Base-by-base conservation (phyloP, 2,888 invertebrate species). In the Pterostichus niger region DNA sequence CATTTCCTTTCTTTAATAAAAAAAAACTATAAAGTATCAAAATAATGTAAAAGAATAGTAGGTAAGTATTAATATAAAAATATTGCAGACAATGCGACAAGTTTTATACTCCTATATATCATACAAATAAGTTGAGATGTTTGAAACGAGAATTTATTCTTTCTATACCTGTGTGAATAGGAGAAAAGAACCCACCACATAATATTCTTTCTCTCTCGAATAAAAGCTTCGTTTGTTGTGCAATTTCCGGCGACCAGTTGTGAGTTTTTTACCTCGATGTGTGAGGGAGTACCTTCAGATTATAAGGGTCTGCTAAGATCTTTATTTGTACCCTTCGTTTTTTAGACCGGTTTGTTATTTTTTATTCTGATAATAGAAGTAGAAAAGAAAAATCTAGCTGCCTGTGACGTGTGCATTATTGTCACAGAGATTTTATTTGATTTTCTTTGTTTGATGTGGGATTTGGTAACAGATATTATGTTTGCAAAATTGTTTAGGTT, bases 381-480 rank as follows among this genome's bases (percentile, higher is more conserved):
- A 49, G 49, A 49, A 49, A 49, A 49, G 49, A 6, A 9, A 40
- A 40, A 40, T 7, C 40, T 40, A 40, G 7, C 9, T 3, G 40
- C 5, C 7, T 40, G 40, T 40, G 40, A 40, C 40, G 6, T 40
- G 9, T 9, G 40, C 5, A 40, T 13, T 49, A n/a, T 49, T 49
- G 49, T 10, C 13, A 10, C 13, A 2, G 5, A 49, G 13, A 13
- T 49, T 49, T 49, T 49, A 49, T 49, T 49, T 49, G 13, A 49
- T 49, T 49, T 11, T 10, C 11, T 49, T 49, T 49, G 40, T 40
- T 6, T 40, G 40, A 9, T 9, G 40, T 9, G 6, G 40, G 40
- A 40, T 40, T 40, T 40, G 9, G 49, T 49, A 49, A 49, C 49
- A 49, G 49, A 49, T 49, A 49, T 49, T 49, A 11, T 49, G 49